Base-by-base conservation (phyloP, 2,888 invertebrate genomes). In the Mayetiola destructor region DNA sequence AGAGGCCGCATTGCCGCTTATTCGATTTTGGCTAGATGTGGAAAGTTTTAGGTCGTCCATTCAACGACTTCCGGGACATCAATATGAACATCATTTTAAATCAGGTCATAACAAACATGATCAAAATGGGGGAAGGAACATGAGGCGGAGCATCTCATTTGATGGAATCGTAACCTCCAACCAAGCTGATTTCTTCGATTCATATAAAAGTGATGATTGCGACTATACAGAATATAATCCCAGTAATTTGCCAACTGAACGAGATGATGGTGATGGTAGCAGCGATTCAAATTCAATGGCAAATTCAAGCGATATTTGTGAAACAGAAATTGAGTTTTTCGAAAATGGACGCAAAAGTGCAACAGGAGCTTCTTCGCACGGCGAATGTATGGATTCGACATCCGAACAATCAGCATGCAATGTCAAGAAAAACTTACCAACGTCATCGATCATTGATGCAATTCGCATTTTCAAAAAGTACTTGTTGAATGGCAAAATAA, bases 1-100 rank as follows among this genome's bases (percentile, higher is more conserved):
- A n/a, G 77, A 80, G 61, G 81, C 81, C 58, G 79, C 80, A 57
- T 71, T 82, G 57, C 71, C 77, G 20, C 73, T 84, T 32, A 77
- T 88, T 1, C 82, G 82, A 68, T 85, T 87, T 69, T 88, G 84
- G 80, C 68, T 87, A 61, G 88, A 88, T 65, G 77, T 85, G 48
- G 84, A 87, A 65, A 79, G 80, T 63, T 81, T 85, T 64, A 79
- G 77, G 65, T 67, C 68, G 3, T 73, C 75, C 8, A 68, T 69
- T 2, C 66, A 68, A 53, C n/a, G n/a, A n/a, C n/a, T n/a, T n/a
- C n/a, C n/a, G n/a, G n/a, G n/a, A n/a, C n/a, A n/a, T n/a, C 32
- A 59, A 21, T 57, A 59, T 32, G 36, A 42, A 9, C 57, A 58
- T 16, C 42, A 54, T 32, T 57, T 61, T 12, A 20, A 21, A n/a